phyloP scores from a whole-genome alignment of 2,113 vertebrate genomes.

The Atrichornis clamosus region DNA sequence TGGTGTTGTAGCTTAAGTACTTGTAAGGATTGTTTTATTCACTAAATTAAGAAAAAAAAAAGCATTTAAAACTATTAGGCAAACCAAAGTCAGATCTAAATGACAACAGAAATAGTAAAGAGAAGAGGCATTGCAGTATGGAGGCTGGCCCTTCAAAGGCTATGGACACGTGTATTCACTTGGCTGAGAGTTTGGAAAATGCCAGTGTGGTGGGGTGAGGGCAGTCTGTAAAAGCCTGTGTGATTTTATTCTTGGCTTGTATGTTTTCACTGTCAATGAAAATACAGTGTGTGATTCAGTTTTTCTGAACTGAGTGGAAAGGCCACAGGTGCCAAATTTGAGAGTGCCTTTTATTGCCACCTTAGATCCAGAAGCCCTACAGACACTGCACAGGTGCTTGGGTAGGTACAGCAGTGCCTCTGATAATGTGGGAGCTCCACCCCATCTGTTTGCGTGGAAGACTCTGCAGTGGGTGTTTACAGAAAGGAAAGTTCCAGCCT shows the following conservation, averaged over 20 bases:
- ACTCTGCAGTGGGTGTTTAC: neutral
- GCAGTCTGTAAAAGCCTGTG: neutral
- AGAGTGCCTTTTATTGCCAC: neutral
- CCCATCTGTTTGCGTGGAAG: neutral
- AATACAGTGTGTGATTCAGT: neutral
- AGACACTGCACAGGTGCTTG: neutral
- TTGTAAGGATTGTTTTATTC: neutral
- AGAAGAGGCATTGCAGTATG: neutral
- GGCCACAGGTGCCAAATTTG: neutral
- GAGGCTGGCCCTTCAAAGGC: neutral
- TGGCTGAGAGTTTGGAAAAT: conserved; percentile 23
- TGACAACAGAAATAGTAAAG: neutral
- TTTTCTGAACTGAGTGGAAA: neutral
- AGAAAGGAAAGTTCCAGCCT: neutral
- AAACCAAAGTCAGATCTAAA: neutral
- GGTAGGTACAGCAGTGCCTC: neutral
- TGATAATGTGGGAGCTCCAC: neutral
- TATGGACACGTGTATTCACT: neutral
- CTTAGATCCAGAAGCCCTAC: neutral
- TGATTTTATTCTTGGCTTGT: neutral
- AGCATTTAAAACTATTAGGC: neutral
- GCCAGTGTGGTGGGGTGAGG: neutral
- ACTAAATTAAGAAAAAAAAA: neutral
- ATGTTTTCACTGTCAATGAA: neutral
- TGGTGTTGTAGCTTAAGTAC: neutral